Evolutionary conservation across 2,888 invertebrate species (phyloP).

Genomic region (Cybosia mesomella): DNA sequence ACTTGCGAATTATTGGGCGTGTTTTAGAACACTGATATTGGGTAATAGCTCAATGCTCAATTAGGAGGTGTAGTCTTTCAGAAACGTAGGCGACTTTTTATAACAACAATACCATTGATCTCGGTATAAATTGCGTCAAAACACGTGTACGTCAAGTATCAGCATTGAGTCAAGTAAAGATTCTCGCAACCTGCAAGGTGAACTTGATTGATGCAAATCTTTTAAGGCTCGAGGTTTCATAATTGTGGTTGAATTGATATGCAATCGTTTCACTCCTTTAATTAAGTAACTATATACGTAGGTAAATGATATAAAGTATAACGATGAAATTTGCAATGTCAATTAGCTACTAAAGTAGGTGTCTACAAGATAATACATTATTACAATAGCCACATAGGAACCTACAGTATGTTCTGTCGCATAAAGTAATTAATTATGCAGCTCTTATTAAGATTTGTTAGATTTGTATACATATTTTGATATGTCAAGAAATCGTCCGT

Average conservation of each 20-base stretch:
- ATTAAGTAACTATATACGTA: not conserved
- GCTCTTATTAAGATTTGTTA: not conserved
- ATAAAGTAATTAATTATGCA: not conserved
- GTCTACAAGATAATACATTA: not conserved
- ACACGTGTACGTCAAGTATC: constrained; percentile 23
- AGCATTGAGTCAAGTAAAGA: constrained; percentile 20
- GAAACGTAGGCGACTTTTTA: constrained; percentile 13
- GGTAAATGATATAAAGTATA: too few relatives aligned
- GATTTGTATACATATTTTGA: not conserved
- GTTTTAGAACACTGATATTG: not conserved
- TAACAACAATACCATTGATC: constrained; percentile 19
- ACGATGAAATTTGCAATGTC: not conserved
- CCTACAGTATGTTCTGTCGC: not conserved
- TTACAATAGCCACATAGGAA: not conserved
- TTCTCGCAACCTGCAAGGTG: constrained; percentile 38
- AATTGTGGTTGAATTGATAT: not conserved
- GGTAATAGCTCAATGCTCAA: not conserved
- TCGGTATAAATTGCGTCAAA: constrained; percentile 25
- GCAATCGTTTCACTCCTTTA: not conserved
- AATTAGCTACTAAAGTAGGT: not conserved
- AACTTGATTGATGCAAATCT: constrained; percentile 43
- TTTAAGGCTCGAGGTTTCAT: constrained; percentile 21
- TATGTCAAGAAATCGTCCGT: not conserved
- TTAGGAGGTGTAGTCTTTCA: not conserved
- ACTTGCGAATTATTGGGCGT: not conserved